Conservation (phyloP, 2,888 invertebrate genomes). For the Heliconius erato region DNA sequence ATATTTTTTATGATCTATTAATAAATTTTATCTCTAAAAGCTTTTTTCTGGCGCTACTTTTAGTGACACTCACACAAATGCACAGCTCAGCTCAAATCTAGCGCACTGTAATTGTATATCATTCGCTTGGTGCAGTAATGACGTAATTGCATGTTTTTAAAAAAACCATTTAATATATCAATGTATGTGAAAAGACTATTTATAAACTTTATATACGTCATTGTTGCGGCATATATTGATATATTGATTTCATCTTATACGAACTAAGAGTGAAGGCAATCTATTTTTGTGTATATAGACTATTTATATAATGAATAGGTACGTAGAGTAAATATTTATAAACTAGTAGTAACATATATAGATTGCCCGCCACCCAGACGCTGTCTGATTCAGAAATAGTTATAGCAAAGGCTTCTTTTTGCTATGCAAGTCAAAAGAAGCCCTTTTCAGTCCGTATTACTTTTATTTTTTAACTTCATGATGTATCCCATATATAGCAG, state of each 20-base stretch:
- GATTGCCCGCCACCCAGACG: neutral
- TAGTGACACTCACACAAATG: too few species aligned
- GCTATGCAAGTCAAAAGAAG: neutral
- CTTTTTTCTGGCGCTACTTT: too few species aligned
- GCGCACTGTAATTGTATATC: too few species aligned
- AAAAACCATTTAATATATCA: too few species aligned
- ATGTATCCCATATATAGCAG: neutral
- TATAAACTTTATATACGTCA: too few species aligned
- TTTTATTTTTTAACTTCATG: neutral
- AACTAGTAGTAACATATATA: neutral
- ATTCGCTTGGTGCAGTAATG: too few species aligned
- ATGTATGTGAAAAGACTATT: too few species aligned
- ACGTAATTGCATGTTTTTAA: too few species aligned
- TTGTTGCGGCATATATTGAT: neutral
- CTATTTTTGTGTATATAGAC: neutral
- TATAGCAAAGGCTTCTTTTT: conserved; percentile 1
- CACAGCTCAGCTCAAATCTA: too few species aligned
- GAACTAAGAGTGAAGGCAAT: neutral
- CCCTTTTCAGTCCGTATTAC: neutral
- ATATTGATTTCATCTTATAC: conserved; percentile 2
- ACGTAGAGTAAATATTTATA: conserved; percentile 4
- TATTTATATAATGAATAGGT: conserved; percentile 11
- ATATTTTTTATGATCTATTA: too few species aligned
- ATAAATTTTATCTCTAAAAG: too few species aligned
- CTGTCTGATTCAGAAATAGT: conserved; percentile 12